These are phyloP conservation scores for Channa argus DNA, from an alignment of 2,113 vertebrate genomes.

Conservation along the genomic window DNA sequence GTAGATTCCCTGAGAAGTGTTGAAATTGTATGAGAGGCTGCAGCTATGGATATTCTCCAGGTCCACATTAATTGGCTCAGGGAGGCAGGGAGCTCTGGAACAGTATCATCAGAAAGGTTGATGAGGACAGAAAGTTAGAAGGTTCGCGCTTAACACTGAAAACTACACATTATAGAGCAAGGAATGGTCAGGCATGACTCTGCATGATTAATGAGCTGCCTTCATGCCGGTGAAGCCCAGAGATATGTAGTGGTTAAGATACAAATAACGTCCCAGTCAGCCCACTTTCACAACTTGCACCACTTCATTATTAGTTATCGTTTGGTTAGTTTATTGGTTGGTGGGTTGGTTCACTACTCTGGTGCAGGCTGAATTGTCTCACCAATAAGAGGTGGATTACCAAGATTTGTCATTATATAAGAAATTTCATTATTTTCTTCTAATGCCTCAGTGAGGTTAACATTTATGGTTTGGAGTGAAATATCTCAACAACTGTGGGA, in stretches of 20 bases:
- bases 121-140: conserved; percentile 79
- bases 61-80: conserved; percentile 83
- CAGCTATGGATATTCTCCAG: conserved; percentile 73
- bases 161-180: conserved; percentile 64
- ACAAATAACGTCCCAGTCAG: conserved; percentile 55
- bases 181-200: conserved; percentile 46
- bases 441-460: no score
- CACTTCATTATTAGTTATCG: no score
- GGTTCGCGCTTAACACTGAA: conserved; percentile 77
- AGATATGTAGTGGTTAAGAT: conserved; percentile 65
- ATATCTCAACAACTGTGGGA: no score
- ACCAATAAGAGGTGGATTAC: no score
- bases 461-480: no score
- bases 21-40: conserved; percentile 71
- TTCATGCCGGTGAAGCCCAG: conserved; percentile 53
- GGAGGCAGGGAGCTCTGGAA: conserved; percentile 73
- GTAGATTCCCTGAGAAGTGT: conserved; percentile 70
- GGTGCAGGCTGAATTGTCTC: no score
- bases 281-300: background rate
- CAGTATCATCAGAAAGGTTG: conserved; percentile 79
- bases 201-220: conserved; percentile 76
- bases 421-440: no score
- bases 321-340: no score
- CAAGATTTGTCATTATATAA: no score
- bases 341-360: no score